These are phyloP conservation scores for Adelges cooleyi DNA, from an alignment of 1,140 invertebrate species.

Conservation along the genomic window DNA sequence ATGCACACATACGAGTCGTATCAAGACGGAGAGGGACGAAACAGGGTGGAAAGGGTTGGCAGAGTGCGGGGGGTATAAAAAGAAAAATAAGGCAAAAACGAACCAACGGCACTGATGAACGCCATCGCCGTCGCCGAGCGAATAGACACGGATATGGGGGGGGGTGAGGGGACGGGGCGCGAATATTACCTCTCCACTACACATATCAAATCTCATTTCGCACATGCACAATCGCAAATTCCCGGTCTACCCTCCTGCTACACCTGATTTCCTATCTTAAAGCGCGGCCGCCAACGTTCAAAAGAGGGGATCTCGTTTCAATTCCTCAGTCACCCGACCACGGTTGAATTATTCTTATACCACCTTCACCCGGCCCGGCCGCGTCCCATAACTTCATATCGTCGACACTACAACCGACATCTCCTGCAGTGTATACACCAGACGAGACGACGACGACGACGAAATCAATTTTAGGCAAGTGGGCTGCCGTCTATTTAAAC, in stretches of 20 bases:
- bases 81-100: slow-evolving; percentile 4
- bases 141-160: not conserved
- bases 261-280: not conserved
- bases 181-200: slow-evolving; percentile 26
- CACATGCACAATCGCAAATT: slow-evolving; percentile 25
- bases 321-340: slow-evolving; percentile 21
- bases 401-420: too few species aligned
- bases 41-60: not conserved
- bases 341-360: slow-evolving; percentile 24
- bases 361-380: not conserved
- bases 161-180: not conserved
- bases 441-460: not conserved
- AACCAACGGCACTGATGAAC: slow-evolving; percentile 11
- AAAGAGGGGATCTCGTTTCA: slow-evolving; percentile 17
- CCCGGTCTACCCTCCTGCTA: not conserved
- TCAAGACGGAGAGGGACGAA: not conserved
- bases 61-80: not conserved
- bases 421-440: not conserved
- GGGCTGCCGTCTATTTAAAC: not conserved
- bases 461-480: slow-evolving; percentile 19
- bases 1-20: slow-evolving; percentile 19
- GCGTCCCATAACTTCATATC: too few species aligned
- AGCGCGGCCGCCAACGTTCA: not conserved
- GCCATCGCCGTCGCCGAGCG: not conserved
- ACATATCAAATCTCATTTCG: slow-evolving; percentile 29